Conservation (phyloP, 1,140 invertebrate species). For the Neodiprion pinetum region DNA sequence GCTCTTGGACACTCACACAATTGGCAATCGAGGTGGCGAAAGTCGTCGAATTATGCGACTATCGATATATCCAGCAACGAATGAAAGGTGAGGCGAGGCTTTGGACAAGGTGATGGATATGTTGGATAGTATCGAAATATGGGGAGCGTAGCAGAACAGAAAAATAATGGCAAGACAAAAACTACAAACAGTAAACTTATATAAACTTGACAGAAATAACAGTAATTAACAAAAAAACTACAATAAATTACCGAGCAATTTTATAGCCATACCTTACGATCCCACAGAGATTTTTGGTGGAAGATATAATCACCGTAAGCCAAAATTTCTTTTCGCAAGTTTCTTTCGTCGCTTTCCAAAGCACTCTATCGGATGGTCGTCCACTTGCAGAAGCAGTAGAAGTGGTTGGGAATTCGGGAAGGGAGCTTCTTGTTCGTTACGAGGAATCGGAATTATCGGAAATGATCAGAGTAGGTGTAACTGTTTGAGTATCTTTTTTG, state of each 20-base stretch:
- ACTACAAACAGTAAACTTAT: background rate
- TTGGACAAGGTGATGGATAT: background rate
- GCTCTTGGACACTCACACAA: background rate
- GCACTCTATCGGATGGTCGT: background rate
- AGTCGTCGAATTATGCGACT: too few relatives aligned
- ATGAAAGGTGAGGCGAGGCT: background rate
- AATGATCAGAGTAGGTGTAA: background rate
- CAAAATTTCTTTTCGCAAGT: background rate
- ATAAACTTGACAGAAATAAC: background rate
- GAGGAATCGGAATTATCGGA: background rate
- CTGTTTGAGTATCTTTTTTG: constrained; percentile 32
- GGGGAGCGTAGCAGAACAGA: background rate
- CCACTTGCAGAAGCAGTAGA: background rate
- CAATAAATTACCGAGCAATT: background rate
- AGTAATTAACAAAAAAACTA: background rate
- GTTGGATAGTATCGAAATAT: constrained; percentile 1
- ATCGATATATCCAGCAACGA: too few relatives aligned
- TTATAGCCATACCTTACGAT: constrained; percentile 5
- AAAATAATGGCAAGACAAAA: constrained; percentile 1
- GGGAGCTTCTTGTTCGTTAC: background rate
- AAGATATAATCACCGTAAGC: constrained; percentile 1
- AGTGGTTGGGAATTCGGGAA: background rate
- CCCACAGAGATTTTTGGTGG: background rate
- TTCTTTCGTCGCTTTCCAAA: background rate
- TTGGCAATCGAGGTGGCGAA: background rate